Percentiles rank a stretch among this genome's conserved stretches.
Conservation (phyloP, 2,888 invertebrate species). For the Bedellia somnulentella region DNA sequence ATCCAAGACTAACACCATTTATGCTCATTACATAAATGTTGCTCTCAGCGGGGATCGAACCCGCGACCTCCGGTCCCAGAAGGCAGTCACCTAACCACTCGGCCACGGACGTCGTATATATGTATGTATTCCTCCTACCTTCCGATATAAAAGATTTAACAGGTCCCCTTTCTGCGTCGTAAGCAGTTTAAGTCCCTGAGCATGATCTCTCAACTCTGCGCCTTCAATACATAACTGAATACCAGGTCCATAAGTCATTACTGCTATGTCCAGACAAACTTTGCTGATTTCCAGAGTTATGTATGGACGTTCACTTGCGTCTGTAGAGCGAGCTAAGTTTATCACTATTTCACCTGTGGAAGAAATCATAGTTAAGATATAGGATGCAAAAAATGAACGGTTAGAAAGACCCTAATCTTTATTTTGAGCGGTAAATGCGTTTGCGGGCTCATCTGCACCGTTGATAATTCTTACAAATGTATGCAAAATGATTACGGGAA, state of each 20-base stretch:
- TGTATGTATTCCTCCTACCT: constrained; percentile 54
- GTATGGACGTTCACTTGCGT: constrained; percentile 71
- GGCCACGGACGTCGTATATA: too few relatives aligned
- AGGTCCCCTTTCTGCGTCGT: constrained; percentile 69
- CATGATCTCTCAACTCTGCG: constrained; percentile 71
- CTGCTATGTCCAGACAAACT: constrained; percentile 71
- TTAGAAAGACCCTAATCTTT: too few relatives aligned
- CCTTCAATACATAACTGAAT: constrained; percentile 23
- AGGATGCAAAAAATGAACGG: too few relatives aligned
- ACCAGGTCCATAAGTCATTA: constrained; percentile 79
- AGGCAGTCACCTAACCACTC: neutral
- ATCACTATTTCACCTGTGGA: constrained; percentile 61
- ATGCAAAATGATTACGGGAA: too few relatives aligned
- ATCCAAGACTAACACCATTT: too few relatives aligned
- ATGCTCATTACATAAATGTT: too few relatives aligned
- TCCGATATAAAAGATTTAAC: constrained; percentile 73
- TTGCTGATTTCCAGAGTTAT: constrained; percentile 71
- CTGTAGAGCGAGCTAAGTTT: constrained; percentile 65
- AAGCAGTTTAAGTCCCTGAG: constrained; percentile 75
- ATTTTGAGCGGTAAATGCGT: too few relatives aligned
- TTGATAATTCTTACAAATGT: too few relatives aligned
- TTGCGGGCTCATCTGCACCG: too few relatives aligned
- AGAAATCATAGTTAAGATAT: neutral
- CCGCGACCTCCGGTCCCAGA: too few relatives aligned
- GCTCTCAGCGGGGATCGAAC: too few relatives aligned